Evolutionary conservation across 2,888 invertebrate genomes (phyloP).

Genomic region (Chaetoderma sp.): DNA sequence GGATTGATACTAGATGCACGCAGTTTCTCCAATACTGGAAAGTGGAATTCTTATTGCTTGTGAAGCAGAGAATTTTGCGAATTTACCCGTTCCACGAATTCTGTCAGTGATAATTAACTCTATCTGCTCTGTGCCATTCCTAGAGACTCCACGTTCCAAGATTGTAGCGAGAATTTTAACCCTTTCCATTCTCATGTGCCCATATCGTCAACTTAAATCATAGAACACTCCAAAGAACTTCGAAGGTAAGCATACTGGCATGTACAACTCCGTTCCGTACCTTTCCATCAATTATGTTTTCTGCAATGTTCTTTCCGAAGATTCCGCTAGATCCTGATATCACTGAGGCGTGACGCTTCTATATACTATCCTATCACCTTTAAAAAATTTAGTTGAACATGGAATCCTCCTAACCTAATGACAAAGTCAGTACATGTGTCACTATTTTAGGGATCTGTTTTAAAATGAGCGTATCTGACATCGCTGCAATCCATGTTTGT

Average conservation of each 20-base stretch:
- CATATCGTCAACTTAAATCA: no score
- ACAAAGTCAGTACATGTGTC: no score
- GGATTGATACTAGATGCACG: neutral
- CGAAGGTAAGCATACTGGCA: no score
- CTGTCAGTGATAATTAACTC: neutral
- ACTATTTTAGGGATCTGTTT: no score
- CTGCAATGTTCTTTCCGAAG: neutral
- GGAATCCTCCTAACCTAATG: neutral
- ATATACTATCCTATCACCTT: no score
- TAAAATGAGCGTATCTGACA: no score
- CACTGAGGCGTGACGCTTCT: neutral
- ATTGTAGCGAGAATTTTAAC: neutral
- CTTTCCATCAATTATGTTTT: no score
- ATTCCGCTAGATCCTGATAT: neutral
- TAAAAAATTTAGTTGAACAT: neutral
- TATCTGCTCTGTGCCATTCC: neutral
- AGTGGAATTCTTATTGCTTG: neutral
- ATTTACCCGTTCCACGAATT: neutral
- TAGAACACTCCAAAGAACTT: no score
- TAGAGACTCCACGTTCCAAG: neutral
- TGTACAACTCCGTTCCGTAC: neutral
- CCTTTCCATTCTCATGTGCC: no score
- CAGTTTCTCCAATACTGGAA: neutral
- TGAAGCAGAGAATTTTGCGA: neutral
- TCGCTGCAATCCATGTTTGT: no score